Conservation (phyloP, 2,888 invertebrate genomes). For the Parnassius apollo region DNA sequence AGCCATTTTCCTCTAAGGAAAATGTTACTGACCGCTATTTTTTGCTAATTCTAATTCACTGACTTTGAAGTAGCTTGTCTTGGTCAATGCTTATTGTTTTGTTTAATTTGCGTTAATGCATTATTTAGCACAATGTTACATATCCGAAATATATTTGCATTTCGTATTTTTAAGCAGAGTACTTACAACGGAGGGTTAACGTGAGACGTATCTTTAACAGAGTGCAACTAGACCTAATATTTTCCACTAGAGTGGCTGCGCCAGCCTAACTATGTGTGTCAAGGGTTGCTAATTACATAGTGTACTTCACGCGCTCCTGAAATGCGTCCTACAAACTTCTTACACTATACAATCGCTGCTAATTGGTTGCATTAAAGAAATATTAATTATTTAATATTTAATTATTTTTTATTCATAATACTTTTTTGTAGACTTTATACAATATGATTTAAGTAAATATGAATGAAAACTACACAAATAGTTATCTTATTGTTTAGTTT, state of each 20-base stretch:
- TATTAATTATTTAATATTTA: neutral
- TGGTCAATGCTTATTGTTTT: constrained; percentile 19
- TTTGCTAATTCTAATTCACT: constrained; percentile 10
- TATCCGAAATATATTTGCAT: too few relatives aligned
- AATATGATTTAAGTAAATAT: neutral
- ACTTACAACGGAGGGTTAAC: too few relatives aligned
- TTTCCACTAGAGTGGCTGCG: constrained; percentile 71
- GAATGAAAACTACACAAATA: too few relatives aligned
- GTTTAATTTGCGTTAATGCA: neutral
- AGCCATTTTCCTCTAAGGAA: constrained; percentile 22
- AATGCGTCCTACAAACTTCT: constrained; percentile 41
- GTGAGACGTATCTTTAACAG: constrained; percentile 22
- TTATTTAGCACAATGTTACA: too few relatives aligned
- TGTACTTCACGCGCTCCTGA: constrained; percentile 69
- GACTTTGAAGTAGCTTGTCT: constrained; percentile 20
- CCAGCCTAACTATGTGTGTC: constrained; percentile 66
- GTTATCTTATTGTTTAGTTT: too few relatives aligned
- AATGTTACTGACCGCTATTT: constrained; percentile 7
- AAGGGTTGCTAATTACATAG: constrained; percentile 75
- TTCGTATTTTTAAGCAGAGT: too few relatives aligned
- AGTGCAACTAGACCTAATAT: constrained; percentile 66
- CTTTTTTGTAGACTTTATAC: neutral
- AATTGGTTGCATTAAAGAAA: neutral
- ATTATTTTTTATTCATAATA: neutral
- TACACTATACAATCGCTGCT: constrained; percentile 20